Percentiles rank a stretch among this genome's conserved stretches.
phyloP scores from a whole-genome alignment of 1,140 invertebrate genomes.

The Globodera ellingtonae region DNA sequence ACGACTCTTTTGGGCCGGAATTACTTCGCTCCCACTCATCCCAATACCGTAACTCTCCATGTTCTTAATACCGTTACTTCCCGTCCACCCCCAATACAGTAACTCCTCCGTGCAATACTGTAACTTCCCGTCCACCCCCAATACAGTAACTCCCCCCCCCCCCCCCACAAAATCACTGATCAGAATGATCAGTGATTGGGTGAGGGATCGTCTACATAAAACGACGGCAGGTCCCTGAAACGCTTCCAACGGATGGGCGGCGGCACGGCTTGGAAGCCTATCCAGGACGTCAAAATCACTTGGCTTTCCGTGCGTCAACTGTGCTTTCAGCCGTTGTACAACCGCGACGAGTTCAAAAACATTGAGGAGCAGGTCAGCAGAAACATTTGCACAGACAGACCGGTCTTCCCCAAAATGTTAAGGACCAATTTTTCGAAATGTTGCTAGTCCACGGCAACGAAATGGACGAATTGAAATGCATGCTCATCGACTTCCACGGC shows the following conservation, averaged over 20 bases:
- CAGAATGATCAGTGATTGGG: no score
- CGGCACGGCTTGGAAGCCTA: constrained; percentile 52
- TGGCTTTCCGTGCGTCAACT: constrained; percentile 59
- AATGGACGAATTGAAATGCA: constrained; percentile 41
- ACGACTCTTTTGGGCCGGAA: background rate
- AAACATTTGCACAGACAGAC: background rate
- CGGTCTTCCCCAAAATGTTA: constrained; percentile 23
- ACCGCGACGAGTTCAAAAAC: constrained; percentile 48
- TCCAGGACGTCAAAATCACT: constrained; percentile 52
- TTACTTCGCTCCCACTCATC: no score
- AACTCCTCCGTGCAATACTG: no score
- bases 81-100: no score
- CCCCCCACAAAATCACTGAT: no score
- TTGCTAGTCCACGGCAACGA: constrained; percentile 47
- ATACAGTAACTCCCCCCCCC: no score
- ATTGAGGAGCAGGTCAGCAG: constrained; percentile 56
- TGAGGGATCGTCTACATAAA: background rate
- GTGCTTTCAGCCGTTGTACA: constrained; percentile 58
- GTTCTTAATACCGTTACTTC: no score
- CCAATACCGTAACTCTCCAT: no score
- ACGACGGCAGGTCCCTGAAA: constrained; percentile 48
- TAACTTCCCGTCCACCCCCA: no score
- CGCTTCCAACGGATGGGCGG: constrained; percentile 53
- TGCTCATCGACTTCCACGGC: constrained; percentile 51
- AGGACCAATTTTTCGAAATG: constrained; percentile 58